phyloP scores from a whole-genome alignment of 2,113 vertebrate genomes.

The Chionomys nivalis region DNA sequence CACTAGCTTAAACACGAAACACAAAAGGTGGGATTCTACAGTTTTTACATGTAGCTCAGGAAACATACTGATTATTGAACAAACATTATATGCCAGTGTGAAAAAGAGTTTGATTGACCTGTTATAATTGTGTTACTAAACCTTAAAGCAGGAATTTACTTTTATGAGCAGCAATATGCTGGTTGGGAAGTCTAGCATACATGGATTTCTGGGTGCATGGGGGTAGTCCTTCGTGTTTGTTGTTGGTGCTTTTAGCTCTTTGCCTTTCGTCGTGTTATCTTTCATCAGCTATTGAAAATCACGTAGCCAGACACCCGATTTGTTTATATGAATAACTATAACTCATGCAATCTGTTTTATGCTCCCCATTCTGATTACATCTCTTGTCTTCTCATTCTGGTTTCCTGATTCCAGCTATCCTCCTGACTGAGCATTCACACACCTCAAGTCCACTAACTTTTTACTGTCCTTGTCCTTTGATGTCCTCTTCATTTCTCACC shows the following conservation, averaged over 20 bases:
- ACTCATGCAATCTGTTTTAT: background rate
- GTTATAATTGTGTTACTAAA: background rate
- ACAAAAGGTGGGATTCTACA: background rate
- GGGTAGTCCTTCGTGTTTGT: background rate
- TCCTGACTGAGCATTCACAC: background rate
- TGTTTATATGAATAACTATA: background rate
- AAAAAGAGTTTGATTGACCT: background rate
- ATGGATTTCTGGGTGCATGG: background rate
- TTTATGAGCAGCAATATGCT: background rate
- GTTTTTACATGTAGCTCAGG: background rate
- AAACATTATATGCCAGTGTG: background rate
- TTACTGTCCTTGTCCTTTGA: background rate
- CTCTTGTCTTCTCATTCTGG: background rate
- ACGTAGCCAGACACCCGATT: background rate
- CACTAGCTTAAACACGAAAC: background rate
- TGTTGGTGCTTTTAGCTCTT: background rate
- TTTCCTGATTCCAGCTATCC: background rate
- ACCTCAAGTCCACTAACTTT: background rate
- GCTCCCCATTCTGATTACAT: background rate
- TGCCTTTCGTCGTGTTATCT: background rate
- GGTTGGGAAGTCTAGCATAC: background rate
- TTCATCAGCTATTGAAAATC: background rate
- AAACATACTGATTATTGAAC: conserved; percentile 7
- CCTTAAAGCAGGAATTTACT: conserved; percentile 13
- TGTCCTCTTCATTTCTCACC: background rate